Percentiles rank a stretch among this genome's conserved stretches.
These are phyloP conservation scores for Synodontis membranacea DNA, from an alignment of 2,113 vertebrate species.

Conservation along the genomic window DNA sequence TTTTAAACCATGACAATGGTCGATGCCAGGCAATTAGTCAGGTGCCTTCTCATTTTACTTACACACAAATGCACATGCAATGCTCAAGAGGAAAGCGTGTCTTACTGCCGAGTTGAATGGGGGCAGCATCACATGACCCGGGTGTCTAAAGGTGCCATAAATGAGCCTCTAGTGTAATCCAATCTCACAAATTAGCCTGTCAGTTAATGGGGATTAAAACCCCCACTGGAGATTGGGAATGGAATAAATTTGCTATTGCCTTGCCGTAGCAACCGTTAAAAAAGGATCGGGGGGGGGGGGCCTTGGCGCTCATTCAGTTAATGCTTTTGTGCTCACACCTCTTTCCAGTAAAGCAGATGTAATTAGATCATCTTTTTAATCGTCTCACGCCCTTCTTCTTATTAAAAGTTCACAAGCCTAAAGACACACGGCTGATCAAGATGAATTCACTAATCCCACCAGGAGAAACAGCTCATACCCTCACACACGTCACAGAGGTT, in stretches of 20 bases:
- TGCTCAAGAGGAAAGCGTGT: conserved; percentile 37
- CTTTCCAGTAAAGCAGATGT: conserved; percentile 40
- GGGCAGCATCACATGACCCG: conserved; percentile 58
- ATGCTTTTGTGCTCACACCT: conserved; percentile 52
- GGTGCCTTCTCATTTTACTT: neutral
- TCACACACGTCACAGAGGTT: neutral
- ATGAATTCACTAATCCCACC: conserved; percentile 10
- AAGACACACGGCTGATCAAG: neutral
- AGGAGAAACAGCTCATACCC: neutral
- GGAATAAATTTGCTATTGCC: conserved; percentile 64
- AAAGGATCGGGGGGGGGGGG: neutral
- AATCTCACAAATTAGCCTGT: conserved; percentile 72
- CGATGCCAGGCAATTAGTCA: neutral
- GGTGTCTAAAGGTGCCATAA: conserved; percentile 59
- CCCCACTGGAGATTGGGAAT: conserved; percentile 56
- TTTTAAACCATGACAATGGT: neutral
- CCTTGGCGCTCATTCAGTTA: conserved; percentile 56
- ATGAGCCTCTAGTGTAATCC: conserved; percentile 67
- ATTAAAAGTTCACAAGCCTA: neutral
- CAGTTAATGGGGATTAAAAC: conserved; percentile 70
- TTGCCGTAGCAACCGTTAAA: conserved; percentile 36
- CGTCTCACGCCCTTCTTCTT: neutral
- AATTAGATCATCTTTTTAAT: conserved; percentile 57
- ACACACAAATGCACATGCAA: neutral
- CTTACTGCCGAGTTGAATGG: conserved; percentile 23